Conservation (phyloP, 2,888 invertebrate species). For the Eurytoma californica region DNA sequence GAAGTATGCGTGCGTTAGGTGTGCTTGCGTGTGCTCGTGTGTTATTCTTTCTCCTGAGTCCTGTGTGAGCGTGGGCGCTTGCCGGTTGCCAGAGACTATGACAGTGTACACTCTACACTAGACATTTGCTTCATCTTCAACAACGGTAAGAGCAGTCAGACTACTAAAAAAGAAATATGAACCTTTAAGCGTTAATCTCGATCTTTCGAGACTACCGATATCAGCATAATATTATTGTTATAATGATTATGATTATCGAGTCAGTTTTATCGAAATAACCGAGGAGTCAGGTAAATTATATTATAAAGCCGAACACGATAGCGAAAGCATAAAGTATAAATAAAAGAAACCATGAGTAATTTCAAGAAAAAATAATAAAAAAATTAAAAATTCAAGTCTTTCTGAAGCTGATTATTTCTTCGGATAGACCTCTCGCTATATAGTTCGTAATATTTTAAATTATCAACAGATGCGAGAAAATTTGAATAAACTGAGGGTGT, state of each 20-base stretch:
- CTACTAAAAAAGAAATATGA: conserved; percentile 34
- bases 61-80: conserved; percentile 16
- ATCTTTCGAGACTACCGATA: conserved; percentile 53
- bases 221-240: conserved; percentile 58
- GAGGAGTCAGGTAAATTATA: not conserved
- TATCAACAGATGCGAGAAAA: conserved; percentile 58
- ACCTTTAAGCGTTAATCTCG: conserved; percentile 50
- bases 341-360: conserved; percentile 32
- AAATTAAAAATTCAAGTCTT: conserved; percentile 47
- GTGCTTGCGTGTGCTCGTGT: conserved; percentile 36
- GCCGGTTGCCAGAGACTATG: too few species aligned
- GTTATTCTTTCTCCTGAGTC: conserved; percentile 2
- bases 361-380: conserved; percentile 36
- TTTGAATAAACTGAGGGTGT: conserved; percentile 55
- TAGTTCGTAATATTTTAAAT: conserved; percentile 67
- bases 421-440: conserved; percentile 61
- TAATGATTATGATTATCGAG: conserved; percentile 52
- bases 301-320: conserved; percentile 28
- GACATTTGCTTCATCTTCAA: not conserved
- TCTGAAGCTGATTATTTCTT: conserved; percentile 56
- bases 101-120: not conserved
- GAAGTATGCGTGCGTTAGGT: conserved; percentile 29
- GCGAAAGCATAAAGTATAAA: conserved; percentile 29
- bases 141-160: too few species aligned
- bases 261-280: conserved; percentile 45